A percentile compares a stretch with the other conserved stretches of the same genome.
Evolutionary conservation across 2,888 invertebrate species (phyloP).

Genomic region (Drosophila merina): DNA sequence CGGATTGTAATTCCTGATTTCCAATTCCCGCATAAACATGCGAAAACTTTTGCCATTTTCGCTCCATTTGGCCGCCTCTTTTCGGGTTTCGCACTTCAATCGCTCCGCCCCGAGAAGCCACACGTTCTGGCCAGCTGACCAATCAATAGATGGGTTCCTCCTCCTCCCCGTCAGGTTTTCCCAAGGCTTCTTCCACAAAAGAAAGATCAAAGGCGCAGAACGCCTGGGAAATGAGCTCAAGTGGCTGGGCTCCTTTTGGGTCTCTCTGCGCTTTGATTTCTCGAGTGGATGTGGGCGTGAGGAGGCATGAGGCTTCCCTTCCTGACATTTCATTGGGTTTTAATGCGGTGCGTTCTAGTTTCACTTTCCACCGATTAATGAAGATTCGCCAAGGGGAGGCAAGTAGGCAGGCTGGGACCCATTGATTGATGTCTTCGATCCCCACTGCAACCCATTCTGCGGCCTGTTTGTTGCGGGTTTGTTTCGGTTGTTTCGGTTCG

Average conservation of each 20-base stretch:
- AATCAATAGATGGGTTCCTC: slow-evolving; percentile 34
- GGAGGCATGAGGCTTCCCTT: slow-evolving; percentile 20
- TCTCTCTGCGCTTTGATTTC: slow-evolving; percentile 22
- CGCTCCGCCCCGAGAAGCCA: slow-evolving; percentile 27
- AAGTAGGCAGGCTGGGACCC: background rate
- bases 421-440: slow-evolving; percentile 37
- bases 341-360: slow-evolving; percentile 58
- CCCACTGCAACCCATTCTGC: slow-evolving; percentile 1
- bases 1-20: background rate
- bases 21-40: slow-evolving; percentile 24
- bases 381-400: background rate
- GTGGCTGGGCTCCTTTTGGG: slow-evolving; percentile 25
- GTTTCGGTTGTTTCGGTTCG: background rate
- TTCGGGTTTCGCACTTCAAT: slow-evolving; percentile 42
- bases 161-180: slow-evolving; percentile 17
- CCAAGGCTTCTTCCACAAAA: slow-evolving; percentile 49
- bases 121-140: slow-evolving; percentile 23
- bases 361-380: slow-evolving; percentile 33
- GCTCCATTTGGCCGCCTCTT: slow-evolving; percentile 60
- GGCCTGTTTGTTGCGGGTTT: slow-evolving; percentile 35
- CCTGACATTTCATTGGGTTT: slow-evolving; percentile 64
- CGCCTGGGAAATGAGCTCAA: slow-evolving; percentile 43
- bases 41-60: slow-evolving; percentile 37
- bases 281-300: slow-evolving; percentile 29
- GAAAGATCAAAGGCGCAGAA: slow-evolving; percentile 43